Percentiles rank a stretch among this genome's conserved stretches.
Evolutionary conservation across 2,113 vertebrate species (phyloP).

Genomic region (Micronisus gabar): DNA sequence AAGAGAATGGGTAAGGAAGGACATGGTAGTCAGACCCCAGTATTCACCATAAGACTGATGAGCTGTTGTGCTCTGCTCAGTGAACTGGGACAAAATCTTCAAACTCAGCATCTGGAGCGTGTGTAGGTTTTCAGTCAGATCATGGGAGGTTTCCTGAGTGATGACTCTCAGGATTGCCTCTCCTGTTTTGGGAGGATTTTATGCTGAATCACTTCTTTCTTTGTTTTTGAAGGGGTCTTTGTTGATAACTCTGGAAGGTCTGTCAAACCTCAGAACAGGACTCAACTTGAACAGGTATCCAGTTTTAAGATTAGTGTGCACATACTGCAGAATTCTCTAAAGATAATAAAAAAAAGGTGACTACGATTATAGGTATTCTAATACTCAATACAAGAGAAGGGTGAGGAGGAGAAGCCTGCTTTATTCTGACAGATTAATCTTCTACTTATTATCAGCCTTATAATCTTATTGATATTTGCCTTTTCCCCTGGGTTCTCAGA

Average conservation of each 20-base stretch:
- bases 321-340: background rate
- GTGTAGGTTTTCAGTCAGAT: background rate
- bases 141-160: background rate
- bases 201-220: background rate
- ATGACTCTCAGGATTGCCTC: background rate
- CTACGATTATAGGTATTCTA: background rate
- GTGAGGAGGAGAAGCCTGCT: background rate
- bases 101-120: background rate
- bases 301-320: background rate
- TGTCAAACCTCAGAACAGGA: background rate
- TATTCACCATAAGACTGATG: background rate
- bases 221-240: background rate
- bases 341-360: background rate
- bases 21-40: background rate
- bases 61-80: background rate
- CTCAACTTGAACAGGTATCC: background rate
- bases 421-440: background rate
- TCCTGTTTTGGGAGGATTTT: background rate
- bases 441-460: background rate
- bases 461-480: background rate
- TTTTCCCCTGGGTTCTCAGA: background rate
- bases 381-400: background rate
- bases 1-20: background rate
- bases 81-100: background rate
- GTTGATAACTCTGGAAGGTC: background rate